These are phyloP conservation scores for Vultur gryphus DNA, from an alignment of 2,797 vertebrate genomes.

Conservation along the genomic window DNA sequence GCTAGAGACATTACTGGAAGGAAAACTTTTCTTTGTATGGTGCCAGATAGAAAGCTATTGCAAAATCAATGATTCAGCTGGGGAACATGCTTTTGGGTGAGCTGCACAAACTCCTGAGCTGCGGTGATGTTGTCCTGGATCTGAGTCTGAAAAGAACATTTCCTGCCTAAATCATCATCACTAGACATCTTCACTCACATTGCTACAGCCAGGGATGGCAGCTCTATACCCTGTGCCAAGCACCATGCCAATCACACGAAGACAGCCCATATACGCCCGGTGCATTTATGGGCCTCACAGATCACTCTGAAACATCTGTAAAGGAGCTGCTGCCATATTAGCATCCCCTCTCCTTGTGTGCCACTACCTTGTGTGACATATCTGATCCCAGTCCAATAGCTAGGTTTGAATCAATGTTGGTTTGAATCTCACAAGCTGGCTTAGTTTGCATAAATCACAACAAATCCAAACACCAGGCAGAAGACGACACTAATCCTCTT, in stretches of 20 bases:
- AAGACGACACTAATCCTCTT: background rate
- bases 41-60: background rate
- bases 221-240: background rate
- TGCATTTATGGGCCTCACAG: background rate
- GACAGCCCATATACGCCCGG: accelerated
- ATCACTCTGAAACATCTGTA: background rate
- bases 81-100: background rate
- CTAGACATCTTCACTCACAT: background rate
- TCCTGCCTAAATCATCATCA: background rate
- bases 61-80: background rate
- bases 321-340: background rate
- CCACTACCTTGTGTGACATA: background rate
- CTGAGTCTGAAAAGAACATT: background rate
- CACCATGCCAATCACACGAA: background rate
- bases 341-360: background rate
- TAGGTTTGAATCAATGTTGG: background rate
- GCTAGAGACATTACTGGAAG: background rate
- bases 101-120: background rate
- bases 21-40: background rate
- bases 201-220: background rate
- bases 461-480: background rate
- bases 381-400: background rate
- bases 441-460: background rate
- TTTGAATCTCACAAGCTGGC: background rate
- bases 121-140: background rate